Conservation (phyloP, 2,797 vertebrate species). For the Platyrinchus mystaceus region DNA sequence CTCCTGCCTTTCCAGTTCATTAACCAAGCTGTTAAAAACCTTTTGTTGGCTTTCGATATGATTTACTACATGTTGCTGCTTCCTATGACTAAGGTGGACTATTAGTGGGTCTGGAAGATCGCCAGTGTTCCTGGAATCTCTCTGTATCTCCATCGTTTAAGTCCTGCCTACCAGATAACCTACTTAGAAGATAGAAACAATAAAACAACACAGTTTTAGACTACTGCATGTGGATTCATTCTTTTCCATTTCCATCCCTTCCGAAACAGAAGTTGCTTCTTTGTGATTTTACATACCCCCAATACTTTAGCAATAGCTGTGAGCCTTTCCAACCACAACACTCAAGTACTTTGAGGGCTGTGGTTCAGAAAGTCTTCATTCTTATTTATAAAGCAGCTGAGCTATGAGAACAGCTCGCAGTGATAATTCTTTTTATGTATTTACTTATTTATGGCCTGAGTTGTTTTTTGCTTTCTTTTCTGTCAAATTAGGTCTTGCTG, state of each 20-base stretch:
- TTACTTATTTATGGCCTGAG: background rate
- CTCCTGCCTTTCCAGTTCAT: slow-evolving; percentile 1
- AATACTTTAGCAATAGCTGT: background rate
- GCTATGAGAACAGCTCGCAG: background rate
- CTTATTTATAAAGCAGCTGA: background rate
- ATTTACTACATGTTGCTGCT: background rate
- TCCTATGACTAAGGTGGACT: background rate
- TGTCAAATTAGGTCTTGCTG: background rate
- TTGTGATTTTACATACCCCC: background rate
- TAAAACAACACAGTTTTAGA: background rate
- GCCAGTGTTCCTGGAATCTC: background rate
- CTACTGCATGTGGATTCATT: background rate
- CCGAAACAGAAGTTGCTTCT: background rate
- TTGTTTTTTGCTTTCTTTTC: background rate
- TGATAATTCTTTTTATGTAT: background rate
- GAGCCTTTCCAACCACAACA: background rate
- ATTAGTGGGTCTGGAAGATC: background rate
- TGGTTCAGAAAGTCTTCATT: background rate
- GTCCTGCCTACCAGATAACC: background rate
- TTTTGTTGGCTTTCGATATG: background rate
- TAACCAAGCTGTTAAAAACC: slow-evolving; percentile 18
- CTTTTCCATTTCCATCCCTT: background rate
- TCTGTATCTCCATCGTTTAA: background rate
- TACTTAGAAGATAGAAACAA: background rate
- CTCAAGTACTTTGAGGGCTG: background rate